Evolutionary conservation across 2,797 vertebrate genomes (phyloP).

Genomic region (Aldrovandia affinis): DNA sequence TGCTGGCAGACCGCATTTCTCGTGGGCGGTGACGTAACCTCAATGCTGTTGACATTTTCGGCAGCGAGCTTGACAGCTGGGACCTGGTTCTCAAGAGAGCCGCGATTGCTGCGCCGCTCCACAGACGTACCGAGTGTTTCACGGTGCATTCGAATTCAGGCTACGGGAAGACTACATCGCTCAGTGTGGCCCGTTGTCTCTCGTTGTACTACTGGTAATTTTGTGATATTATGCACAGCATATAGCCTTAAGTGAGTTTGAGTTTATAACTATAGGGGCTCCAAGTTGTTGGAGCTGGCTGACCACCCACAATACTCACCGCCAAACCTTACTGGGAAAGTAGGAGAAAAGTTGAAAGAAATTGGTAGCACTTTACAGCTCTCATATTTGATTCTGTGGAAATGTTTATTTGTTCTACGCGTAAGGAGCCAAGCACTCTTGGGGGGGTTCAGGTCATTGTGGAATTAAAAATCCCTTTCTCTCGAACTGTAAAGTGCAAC

Average conservation of each 20-base stretch:
- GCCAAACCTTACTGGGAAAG: not conserved
- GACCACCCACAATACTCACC: not conserved
- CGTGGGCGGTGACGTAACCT: not conserved
- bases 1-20: not conserved
- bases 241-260: not conserved
- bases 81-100: not conserved
- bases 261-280: not conserved
- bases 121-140: not conserved
- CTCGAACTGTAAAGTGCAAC: too few species aligned
- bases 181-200: too few species aligned
- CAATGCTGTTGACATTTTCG: slow-evolving; percentile 9
- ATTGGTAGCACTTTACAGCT: not conserved
- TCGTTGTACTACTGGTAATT: not conserved
- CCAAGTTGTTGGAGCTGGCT: not conserved
- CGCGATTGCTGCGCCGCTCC: not conserved
- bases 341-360: not conserved
- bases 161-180: too few species aligned
- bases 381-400: not conserved
- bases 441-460: not conserved
- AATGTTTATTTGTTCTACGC: not conserved
- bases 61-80: not conserved
- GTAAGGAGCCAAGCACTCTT: not conserved
- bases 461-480: not conserved
- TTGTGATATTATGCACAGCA: not conserved
- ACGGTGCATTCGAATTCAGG: not conserved